phyloP scores from a whole-genome alignment of 2,888 invertebrate genomes.

The Caradrina clavipalpis region DNA sequence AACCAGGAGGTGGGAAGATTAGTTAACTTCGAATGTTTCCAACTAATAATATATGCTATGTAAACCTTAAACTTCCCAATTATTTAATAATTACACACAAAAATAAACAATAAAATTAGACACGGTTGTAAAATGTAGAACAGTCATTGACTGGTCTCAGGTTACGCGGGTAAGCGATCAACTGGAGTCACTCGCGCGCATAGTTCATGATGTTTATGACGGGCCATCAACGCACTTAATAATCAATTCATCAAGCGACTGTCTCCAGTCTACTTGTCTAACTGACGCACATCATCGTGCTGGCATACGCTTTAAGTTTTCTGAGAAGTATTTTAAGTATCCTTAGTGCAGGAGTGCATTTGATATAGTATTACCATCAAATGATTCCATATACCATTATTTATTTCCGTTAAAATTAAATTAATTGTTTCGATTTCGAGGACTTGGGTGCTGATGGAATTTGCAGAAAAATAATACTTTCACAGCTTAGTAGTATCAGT shows the following conservation, averaged over 20 bases:
- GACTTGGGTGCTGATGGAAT: no score
- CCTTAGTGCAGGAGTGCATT: neutral
- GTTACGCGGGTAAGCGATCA: constrained; percentile 31
- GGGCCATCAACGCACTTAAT: constrained; percentile 20
- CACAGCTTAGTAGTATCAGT: no score
- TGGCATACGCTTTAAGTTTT: neutral
- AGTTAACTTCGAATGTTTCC: no score
- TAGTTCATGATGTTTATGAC: constrained; percentile 33
- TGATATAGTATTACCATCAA: neutral
- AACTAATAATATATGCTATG: no score
- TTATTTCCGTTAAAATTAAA: no score
- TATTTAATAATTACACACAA: no score
- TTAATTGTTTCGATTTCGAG: no score
- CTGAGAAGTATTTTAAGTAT: constrained; percentile 1
- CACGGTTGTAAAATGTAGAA: constrained; percentile 10
- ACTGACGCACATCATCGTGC: constrained; percentile 10
- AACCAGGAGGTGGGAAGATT: no score
- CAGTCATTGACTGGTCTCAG: constrained; percentile 41
- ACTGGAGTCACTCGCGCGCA: constrained; percentile 7
- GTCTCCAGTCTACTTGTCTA: constrained; percentile 18
- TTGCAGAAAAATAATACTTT: no score
- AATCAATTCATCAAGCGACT: constrained; percentile 50
- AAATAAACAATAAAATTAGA: neutral
- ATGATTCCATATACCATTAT: neutral
- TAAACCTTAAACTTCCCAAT: no score